These are phyloP conservation scores for Leptobrachium ailaonicum DNA, from an alignment of 2,113 vertebrate species.

Conservation along the genomic window DNA sequence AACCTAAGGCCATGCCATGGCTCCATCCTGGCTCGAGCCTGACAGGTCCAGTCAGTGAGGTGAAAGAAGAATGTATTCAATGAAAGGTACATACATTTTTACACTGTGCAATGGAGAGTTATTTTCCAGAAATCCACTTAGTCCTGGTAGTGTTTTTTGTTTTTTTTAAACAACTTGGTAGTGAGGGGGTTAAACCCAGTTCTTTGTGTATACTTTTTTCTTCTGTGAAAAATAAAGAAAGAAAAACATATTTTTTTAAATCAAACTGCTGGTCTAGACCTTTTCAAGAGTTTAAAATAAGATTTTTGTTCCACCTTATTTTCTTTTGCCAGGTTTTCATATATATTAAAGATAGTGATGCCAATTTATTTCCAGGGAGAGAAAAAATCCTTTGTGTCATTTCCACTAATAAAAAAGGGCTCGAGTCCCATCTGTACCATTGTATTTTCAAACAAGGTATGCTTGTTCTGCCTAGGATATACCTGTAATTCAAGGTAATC, in stretches of 20 bases:
- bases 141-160: too few species aligned
- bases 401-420: constrained; percentile 56
- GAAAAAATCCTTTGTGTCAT: constrained; percentile 36
- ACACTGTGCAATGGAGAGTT: too few species aligned
- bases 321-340: background rate
- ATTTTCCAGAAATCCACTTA: too few species aligned
- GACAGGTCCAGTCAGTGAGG: too few species aligned
- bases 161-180: too few species aligned
- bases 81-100: too few species aligned
- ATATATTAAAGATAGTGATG: constrained; percentile 16
- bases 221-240: too few species aligned
- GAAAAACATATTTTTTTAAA: background rate
- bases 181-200: too few species aligned
- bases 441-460: constrained; percentile 70
- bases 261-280: background rate
- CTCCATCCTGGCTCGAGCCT: too few species aligned
- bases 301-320: background rate
- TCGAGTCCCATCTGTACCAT: constrained; percentile 62
- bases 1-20: too few species aligned
- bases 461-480: constrained; percentile 73
- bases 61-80: too few species aligned
- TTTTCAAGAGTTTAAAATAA: background rate
- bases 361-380: background rate
- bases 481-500: constrained; percentile 88
- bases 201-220: too few species aligned